Evolutionary conservation across 2,113 vertebrate species (phyloP).

Genomic region (Neolamprologus caudopunctatus): DNA sequence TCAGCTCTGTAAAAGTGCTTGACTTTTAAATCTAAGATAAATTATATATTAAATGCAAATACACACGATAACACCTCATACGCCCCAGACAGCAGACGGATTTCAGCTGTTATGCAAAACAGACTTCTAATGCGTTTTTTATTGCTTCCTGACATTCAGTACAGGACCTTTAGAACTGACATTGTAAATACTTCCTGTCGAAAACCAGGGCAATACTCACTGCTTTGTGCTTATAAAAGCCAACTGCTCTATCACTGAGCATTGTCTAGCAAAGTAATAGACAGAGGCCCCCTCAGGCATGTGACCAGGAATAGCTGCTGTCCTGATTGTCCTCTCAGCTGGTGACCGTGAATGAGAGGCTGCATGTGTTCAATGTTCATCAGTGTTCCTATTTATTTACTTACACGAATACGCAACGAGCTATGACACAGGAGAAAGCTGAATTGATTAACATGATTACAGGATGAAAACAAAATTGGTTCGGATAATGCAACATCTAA

Average conservation of each 20-base stretch:
- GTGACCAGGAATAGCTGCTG: conserved; percentile 37
- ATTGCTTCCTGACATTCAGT: conserved; percentile 19
- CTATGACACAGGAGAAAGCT: not conserved
- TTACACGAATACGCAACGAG: not conserved
- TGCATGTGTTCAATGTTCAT: conserved; percentile 2
- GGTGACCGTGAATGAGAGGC: conserved; percentile 2
- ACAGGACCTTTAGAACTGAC: conserved; percentile 2
- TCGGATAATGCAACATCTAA: conserved; percentile 9
- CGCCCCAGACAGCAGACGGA: not conserved
- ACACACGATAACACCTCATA: not conserved
- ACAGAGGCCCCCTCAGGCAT: conserved; percentile 11
- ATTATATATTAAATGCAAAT: not conserved
- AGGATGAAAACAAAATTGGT: conserved; percentile 30
- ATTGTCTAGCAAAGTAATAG: conserved; percentile 22
- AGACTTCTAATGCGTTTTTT: not conserved
- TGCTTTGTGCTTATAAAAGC: not conserved
- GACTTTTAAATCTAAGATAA: not conserved
- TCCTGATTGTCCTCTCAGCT: conserved; percentile 36
- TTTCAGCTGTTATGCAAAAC: not conserved
- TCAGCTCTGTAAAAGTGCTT: not conserved
- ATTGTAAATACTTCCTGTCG: not conserved
- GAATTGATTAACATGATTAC: conserved; percentile 37
- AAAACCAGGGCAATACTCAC: not conserved
- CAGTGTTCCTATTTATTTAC: not conserved
- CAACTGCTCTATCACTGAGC: not conserved